Conservation (phyloP, 2,888 invertebrate genomes). For the Ceramica pisi region DNA sequence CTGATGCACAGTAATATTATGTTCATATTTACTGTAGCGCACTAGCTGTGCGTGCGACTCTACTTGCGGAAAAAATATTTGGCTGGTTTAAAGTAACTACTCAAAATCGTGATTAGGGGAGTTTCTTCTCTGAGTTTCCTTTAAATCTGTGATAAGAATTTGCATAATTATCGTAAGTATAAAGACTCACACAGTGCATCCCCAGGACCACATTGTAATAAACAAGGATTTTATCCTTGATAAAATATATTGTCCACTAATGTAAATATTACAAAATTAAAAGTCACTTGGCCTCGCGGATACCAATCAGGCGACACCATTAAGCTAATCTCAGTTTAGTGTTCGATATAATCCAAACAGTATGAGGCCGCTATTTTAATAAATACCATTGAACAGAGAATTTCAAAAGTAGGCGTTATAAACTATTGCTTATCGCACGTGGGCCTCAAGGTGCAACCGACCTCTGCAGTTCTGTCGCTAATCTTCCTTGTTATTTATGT, state of each 20-base stretch:
- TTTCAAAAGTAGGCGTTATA: conserved; percentile 61
- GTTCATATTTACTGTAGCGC: conserved; percentile 21
- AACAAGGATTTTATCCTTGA: too few species aligned
- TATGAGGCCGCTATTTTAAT: conserved; percentile 48
- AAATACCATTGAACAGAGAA: conserved; percentile 54
- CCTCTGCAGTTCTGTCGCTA: conserved; percentile 61
- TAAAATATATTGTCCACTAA: too few species aligned
- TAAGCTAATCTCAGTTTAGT: conserved; percentile 28
- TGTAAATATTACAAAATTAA: conserved; percentile 4
- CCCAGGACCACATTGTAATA: too few species aligned
- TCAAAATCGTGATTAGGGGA: background rate
- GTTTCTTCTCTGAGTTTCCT: background rate
- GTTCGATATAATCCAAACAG: conserved; percentile 34
- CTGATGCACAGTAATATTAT: conserved; percentile 30
- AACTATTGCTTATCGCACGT: conserved; percentile 58
- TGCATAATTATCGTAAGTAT: too few species aligned
- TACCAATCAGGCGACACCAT: conserved; percentile 16
- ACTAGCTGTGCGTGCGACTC: background rate
- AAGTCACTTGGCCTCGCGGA: conserved; percentile 20
- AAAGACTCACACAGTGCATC: too few species aligned
- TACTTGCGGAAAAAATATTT: background rate
- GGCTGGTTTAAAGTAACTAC: background rate
- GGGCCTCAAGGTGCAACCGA: conserved; percentile 66
- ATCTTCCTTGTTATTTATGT: conserved; percentile 56
- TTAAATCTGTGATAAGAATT: too few species aligned